Evolutionary conservation across 2,113 vertebrate species (phyloP).

Genomic region (Coracopsis vasa): DNA sequence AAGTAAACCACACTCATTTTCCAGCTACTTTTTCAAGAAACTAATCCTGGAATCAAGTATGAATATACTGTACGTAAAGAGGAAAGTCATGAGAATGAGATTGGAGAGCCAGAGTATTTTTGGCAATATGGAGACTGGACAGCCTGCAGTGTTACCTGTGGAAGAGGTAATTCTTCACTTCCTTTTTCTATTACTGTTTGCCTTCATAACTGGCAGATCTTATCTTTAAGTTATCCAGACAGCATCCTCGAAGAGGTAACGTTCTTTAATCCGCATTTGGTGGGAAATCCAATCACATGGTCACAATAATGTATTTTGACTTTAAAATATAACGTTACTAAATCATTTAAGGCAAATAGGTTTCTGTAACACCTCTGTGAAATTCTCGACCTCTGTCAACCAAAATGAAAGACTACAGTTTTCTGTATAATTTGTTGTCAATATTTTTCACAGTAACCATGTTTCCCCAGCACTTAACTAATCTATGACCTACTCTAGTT

Average conservation of each 20-base stretch:
- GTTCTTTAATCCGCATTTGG: background rate
- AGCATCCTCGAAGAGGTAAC: background rate
- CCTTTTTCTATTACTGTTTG: background rate
- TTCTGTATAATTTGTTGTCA: background rate
- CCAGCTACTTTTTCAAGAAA: conserved; percentile 94
- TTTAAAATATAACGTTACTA: background rate
- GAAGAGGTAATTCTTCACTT: conserved; percentile 77
- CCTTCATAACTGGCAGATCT: background rate
- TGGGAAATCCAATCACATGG: background rate
- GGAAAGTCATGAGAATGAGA: conserved; percentile 79
- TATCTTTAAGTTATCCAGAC: background rate
- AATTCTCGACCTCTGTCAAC: background rate
- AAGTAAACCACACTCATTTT: background rate
- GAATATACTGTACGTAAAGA: conserved; percentile 89
- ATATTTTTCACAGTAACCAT: background rate
- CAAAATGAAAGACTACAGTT: background rate
- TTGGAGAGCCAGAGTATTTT: conserved; percentile 80
- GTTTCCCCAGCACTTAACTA: background rate
- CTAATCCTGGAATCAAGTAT: conserved; percentile 89
- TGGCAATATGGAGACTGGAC: conserved; percentile 94
- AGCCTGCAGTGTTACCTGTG: conserved; percentile 91
- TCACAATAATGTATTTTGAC: background rate
- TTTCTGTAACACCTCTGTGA: background rate
- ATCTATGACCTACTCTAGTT: background rate
- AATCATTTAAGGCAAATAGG: background rate